Evolutionary conservation across 2,797 vertebrate genomes (phyloP).

Genomic region (Hydrocynus forskahlii): DNA sequence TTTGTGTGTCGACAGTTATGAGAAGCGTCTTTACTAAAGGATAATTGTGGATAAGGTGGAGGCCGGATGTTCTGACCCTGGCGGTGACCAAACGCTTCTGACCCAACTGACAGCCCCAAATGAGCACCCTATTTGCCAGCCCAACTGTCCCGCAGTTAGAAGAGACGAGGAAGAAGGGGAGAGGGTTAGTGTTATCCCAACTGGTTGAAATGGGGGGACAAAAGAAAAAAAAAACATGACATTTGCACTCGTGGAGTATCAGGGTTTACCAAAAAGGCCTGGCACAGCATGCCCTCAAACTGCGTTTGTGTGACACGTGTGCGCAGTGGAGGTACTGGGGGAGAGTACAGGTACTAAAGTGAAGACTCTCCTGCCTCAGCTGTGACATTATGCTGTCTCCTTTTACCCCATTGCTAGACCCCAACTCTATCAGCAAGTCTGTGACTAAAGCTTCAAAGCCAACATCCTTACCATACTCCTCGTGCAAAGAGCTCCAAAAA

Average conservation of each 20-base stretch:
- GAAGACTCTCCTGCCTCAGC: not conserved
- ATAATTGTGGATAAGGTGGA: conserved; percentile 51
- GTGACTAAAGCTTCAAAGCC: not conserved
- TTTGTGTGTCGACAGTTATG: conserved; percentile 76
- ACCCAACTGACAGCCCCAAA: conserved; percentile 62
- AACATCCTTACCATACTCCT: not conserved
- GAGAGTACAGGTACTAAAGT: not conserved
- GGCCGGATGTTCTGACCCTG: conserved; percentile 56
- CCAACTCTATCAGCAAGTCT: not conserved
- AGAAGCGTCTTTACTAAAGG: conserved; percentile 91
- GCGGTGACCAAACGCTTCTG: conserved; percentile 74
- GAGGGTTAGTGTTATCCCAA: conserved; percentile 30
- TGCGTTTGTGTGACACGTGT: conserved; percentile 25
- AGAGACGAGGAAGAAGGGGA: conserved; percentile 19
- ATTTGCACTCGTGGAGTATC: conserved; percentile 70
- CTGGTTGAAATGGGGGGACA: not conserved
- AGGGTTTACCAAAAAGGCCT: conserved; percentile 64
- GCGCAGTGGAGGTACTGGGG: not conserved
- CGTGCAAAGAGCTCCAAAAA: not conserved
- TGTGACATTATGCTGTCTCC: conserved; percentile 1
- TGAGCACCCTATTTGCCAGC: conserved; percentile 47
- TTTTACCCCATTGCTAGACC: not conserved
- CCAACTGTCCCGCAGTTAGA: conserved; percentile 45
- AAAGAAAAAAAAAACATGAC: conserved; percentile 25
- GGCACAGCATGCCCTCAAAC: conserved; percentile 49